Conservation (phyloP, 1,140 invertebrate genomes). For the Megalonaias nervosa region DNA sequence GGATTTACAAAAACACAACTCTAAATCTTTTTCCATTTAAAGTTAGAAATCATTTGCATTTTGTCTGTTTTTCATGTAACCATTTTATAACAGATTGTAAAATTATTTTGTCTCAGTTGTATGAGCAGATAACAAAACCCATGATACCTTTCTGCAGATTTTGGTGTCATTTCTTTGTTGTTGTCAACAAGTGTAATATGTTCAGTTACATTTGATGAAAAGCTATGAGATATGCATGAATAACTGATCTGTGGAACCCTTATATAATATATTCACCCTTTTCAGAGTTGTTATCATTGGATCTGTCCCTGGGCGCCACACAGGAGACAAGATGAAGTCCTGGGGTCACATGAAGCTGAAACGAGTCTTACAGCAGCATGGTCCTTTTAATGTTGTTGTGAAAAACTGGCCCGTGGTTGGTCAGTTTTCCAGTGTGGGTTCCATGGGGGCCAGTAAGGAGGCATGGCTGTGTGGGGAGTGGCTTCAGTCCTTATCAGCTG, state of each 20-base stretch:
- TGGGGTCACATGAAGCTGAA: constrained; percentile 84
- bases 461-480: constrained; percentile 82
- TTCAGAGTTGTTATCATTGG: constrained; percentile 84
- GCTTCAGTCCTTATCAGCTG: constrained; percentile 74
- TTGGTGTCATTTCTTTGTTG: no score
- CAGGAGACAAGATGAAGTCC: constrained; percentile 75
- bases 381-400: constrained; percentile 51
- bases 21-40: no score
- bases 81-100: no score
- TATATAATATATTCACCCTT: not conserved
- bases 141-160: no score
- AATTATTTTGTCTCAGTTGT: no score
- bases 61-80: no score
- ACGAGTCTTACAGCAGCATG: constrained; percentile 69
- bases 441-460: constrained; percentile 81
- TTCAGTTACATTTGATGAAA: no score
- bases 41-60: no score
- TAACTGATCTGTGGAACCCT: not conserved
- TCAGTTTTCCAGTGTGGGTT: constrained; percentile 94
- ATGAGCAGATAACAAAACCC: no score
- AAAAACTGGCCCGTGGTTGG: constrained; percentile 81
- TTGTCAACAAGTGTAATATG: no score
- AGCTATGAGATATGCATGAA: not conserved
- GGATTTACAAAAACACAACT: no score
- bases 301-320: constrained; percentile 87